phyloP scores from a whole-genome alignment of 2,888 invertebrate species.

The Neoaliturus tenellus region DNA sequence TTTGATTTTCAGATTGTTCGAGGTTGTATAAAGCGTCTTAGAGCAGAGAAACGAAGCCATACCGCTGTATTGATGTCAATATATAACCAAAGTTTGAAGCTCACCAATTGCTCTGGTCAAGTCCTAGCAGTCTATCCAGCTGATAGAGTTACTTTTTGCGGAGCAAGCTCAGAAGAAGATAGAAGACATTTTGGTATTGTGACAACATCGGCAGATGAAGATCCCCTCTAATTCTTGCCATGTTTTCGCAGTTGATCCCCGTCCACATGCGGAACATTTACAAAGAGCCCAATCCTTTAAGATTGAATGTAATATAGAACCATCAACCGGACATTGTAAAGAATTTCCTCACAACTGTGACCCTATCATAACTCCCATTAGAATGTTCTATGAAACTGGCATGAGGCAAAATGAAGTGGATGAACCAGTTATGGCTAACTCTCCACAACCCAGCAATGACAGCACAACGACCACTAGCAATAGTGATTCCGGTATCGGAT shows the following conservation, averaged over 20 bases:
- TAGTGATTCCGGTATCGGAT: conserved; percentile 97
- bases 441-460: conserved; percentile 91
- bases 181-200: conserved; percentile 95
- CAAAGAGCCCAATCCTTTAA: conserved; percentile 90
- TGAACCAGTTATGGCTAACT: conserved; percentile 79
- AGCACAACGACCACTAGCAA: conserved; percentile 91
- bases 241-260: conserved; percentile 95
- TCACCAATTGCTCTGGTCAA: conserved; percentile 85
- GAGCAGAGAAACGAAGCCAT: conserved; percentile 92
- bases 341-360: conserved; percentile 94
- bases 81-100: conserved; percentile 85
- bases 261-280: conserved; percentile 88
- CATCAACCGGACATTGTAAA: conserved; percentile 85
- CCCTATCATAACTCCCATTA: conserved; percentile 77
- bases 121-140: conserved; percentile 92
- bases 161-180: conserved; percentile 93
- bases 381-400: conserved; percentile 73
- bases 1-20: conserved; percentile 84
- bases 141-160: conserved; percentile 91
- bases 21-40: conserved; percentile 90
- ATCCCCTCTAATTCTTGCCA: conserved; percentile 93
- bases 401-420: conserved; percentile 71
- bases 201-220: conserved; percentile 81
- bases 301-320: conserved; percentile 88
- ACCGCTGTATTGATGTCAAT: conserved; percentile 92